Evolutionary conservation across 2,113 vertebrate species (phyloP).

Genomic region (Scopus umbretta): DNA sequence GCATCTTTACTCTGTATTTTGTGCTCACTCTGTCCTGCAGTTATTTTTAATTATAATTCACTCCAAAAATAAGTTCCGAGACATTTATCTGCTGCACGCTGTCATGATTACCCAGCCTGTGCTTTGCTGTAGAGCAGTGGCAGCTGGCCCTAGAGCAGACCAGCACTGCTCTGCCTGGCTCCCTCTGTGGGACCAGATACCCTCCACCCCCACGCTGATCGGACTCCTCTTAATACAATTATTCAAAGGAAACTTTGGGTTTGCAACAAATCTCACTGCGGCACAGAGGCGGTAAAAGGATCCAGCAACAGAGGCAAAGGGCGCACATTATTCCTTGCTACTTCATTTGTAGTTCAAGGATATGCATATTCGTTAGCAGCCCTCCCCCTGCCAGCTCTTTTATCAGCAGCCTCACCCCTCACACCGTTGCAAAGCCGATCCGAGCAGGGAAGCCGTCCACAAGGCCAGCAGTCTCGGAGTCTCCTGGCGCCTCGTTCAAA

Average conservation of each 20-base stretch:
- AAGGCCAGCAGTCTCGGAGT: not conserved
- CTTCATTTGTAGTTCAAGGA: not conserved
- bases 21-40: not conserved
- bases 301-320: not conserved
- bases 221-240: not conserved
- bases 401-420: not conserved
- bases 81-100: not conserved
- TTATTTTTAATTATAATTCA: not conserved
- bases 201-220: rapidly evolving
- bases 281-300: not conserved
- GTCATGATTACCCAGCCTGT: not conserved
- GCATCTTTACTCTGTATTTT: not conserved
- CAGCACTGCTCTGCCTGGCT: not conserved
- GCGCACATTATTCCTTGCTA: not conserved
- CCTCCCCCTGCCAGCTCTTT: not conserved
- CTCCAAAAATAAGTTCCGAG: not conserved
- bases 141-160: not conserved
- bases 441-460: not conserved
- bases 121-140: not conserved
- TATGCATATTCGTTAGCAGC: not conserved
- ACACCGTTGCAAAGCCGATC: not conserved
- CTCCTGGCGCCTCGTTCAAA: not conserved
- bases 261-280: not conserved
- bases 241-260: not conserved
- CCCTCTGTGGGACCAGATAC: not conserved